Evolutionary conservation across 2,797 vertebrate species (phyloP).

Genomic region (Trachurus trachurus): DNA sequence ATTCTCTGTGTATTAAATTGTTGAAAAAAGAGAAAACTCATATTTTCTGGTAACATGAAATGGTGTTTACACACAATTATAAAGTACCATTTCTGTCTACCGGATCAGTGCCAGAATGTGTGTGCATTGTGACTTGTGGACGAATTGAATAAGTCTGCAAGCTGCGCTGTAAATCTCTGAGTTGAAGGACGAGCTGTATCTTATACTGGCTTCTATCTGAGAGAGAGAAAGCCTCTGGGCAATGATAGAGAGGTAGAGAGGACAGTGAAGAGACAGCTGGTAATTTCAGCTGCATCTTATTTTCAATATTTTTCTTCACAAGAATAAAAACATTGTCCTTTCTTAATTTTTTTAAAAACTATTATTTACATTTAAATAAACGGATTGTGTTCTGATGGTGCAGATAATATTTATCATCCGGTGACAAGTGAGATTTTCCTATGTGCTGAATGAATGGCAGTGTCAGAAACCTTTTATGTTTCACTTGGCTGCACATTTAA

Average conservation of each 20-base stretch:
- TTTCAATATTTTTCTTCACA: conserved; percentile 41
- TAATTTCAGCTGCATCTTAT: conserved; percentile 61
- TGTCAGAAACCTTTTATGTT: conserved; percentile 81
- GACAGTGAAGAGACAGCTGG: conserved; percentile 51
- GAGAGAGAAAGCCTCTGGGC: conserved; percentile 65
- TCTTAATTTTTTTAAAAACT: neutral
- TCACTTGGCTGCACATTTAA: conserved; percentile 82
- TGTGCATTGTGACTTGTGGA: conserved; percentile 77
- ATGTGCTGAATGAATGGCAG: conserved; percentile 77
- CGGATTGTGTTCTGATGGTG: neutral
- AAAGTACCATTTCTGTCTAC: conserved; percentile 50
- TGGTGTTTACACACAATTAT: conserved; percentile 60
- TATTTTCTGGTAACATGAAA: conserved; percentile 58
- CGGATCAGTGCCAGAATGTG: conserved; percentile 66
- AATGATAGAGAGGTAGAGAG: conserved; percentile 53
- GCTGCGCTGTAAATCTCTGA: conserved; percentile 80
- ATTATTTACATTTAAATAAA: neutral
- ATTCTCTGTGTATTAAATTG: conserved; percentile 64
- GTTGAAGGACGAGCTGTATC: conserved; percentile 83
- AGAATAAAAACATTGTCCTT: conserved; percentile 28
- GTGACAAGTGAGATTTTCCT: conserved; percentile 67
- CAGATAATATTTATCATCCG: conserved; percentile 29
- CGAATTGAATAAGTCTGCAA: conserved; percentile 80
- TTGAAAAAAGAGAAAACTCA: conserved; percentile 7
- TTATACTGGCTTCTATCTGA: conserved; percentile 69